Conservation (phyloP, 2,113 vertebrate genomes). For the Coracopsis vasa region DNA sequence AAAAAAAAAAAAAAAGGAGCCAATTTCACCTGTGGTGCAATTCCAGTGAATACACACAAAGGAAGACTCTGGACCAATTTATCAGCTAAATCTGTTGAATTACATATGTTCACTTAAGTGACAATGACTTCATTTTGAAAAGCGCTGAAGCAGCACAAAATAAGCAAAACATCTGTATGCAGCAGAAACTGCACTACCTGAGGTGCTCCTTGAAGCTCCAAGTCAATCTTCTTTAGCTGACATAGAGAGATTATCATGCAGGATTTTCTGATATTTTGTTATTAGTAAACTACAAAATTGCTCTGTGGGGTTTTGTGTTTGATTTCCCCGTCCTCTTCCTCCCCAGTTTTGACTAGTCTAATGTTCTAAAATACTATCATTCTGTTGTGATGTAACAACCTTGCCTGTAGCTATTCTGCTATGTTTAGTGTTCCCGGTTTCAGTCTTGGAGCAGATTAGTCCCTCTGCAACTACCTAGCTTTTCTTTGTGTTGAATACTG, state of each 20-base stretch:
- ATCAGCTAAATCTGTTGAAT: slow-evolving; percentile 23
- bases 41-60: neutral
- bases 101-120: neutral
- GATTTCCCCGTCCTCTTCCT: neutral
- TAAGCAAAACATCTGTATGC: neutral
- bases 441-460: neutral
- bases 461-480: neutral
- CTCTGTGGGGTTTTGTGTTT: neutral
- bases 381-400: neutral
- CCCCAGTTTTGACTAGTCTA: neutral
- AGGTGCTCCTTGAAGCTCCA: neutral
- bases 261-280: neutral
- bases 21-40: neutral
- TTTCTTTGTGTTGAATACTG: neutral
- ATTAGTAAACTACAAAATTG: neutral
- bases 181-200: slow-evolving; percentile 19
- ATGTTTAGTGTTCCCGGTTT: neutral
- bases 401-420: neutral
- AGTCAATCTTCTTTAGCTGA: neutral
- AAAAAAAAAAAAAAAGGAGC: neutral
- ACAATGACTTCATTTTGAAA: slow-evolving; percentile 9
- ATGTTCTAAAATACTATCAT: neutral
- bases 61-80: neutral
- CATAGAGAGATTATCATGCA: neutral
- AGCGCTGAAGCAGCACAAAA: slow-evolving; percentile 13